Evolutionary conservation across 2,888 invertebrate genomes (phyloP), one percentile per base, ranked within the genome.

Genomic region (Hemithea aestivaria): DNA sequence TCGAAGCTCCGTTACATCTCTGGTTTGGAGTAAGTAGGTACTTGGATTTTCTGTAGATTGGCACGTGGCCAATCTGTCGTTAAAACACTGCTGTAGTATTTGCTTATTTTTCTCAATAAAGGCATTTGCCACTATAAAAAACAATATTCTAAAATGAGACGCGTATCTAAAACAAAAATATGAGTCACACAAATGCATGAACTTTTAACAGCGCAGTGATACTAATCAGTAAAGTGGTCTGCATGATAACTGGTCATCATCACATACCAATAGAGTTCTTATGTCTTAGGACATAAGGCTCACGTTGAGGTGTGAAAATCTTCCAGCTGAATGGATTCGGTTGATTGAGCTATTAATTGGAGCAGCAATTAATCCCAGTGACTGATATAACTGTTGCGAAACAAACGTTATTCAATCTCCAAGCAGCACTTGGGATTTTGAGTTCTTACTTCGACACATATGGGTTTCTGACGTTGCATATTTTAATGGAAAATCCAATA

Each of bases 271-370:
- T 12, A 9, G 11, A 26, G 20, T 11, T 20, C 26, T 25, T 36
- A 30, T 2, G 7, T 0, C 7, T n/a, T 20, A 3, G 8, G 20
- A 32, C 36, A 39, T 45, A 39, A 25, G 39, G 30, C 6, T 28
- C 20, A 35, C 10, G 25, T 35, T 39, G 16, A 34, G 8, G 20
- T 31, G 35, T 12, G 11, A 12, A 8, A 8, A 25, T 32, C 10
- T 29, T 34, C 29, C 31, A 40, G 33, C 23, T 23, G 38, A 43
- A 38, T 35, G 31, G 28, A 11, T 41, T 39, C 39, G 44, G 49
- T 49, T 52, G 53, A 49, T 47, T 45, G 48, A 44, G 47, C 43
- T 26, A 44, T 50, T 51, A 52, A 56, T 56, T 52, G 48, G 48
- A 46, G 45, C 45, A 48, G 37, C 52, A 48, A 52, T 53, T 53